Conservation (phyloP, 2,888 invertebrate species). For the Bombyx huttoni region DNA sequence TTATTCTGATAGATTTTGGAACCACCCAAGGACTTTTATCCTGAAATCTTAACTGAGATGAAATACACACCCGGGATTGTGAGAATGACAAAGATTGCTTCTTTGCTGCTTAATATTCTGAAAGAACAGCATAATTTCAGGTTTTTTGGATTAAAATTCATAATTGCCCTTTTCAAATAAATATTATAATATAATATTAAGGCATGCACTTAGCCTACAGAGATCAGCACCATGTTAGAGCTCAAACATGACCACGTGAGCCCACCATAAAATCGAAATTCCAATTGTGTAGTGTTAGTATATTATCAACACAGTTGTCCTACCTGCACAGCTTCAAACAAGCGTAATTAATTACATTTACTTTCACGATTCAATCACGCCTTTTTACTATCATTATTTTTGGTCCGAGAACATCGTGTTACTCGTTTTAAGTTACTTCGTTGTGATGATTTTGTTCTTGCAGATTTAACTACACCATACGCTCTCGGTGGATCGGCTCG, state of each 20-base stretch:
- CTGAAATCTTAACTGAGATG: constrained; percentile 32
- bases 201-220: too few relatives aligned
- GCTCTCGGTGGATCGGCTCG: constrained; percentile 51
- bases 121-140: constrained; percentile 50
- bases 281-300: neutral
- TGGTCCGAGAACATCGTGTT: too few relatives aligned
- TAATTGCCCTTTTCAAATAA: neutral
- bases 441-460: constrained; percentile 1
- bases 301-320: too few relatives aligned
- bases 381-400: too few relatives aligned
- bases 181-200: neutral
- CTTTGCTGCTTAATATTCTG: constrained; percentile 36
- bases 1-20: constrained; percentile 26
- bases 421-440: neutral
- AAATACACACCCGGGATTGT: constrained; percentile 40
- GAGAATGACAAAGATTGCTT: constrained; percentile 47
- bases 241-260: neutral
- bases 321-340: too few relatives aligned
- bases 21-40: constrained; percentile 26
- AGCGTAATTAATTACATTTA: too few relatives aligned
- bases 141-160: constrained; percentile 13
- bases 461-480: constrained; percentile 53
- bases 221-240: too few relatives aligned
- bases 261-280: neutral
- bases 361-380: too few relatives aligned